These are phyloP conservation scores for Ia io DNA, from an alignment of 2,113 vertebrate species.

Conservation along the genomic window DNA sequence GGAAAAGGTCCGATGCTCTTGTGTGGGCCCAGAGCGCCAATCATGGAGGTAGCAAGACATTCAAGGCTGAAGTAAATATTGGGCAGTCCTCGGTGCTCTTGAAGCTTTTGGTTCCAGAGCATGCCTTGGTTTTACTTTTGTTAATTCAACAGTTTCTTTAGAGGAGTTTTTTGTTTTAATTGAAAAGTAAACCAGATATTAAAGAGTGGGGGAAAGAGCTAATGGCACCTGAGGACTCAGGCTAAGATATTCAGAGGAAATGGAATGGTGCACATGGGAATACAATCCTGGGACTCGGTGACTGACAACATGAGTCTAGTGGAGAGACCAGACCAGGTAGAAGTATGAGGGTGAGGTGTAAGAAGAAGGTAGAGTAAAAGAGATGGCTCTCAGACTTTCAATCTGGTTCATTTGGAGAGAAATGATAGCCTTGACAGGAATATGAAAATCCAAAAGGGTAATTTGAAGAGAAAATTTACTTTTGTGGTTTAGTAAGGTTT, in stretches of 20 bases:
- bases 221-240: neutral
- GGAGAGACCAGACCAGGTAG: neutral
- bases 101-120: neutral
- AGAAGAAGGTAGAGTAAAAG: neutral
- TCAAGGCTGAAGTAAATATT: neutral
- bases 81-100: neutral
- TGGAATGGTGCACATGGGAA: neutral
- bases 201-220: neutral
- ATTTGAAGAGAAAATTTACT: neutral
- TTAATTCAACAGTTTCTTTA: constrained; percentile 1
- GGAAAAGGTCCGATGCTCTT: neutral
- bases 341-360: neutral
- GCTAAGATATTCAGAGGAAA: neutral
- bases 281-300: neutral
- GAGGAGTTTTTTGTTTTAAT: neutral
- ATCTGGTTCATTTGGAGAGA: neutral
- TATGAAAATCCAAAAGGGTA: neutral
- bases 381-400: neutral
- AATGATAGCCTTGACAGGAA: neutral
- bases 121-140: neutral
- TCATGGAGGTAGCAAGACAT: neutral
- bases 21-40: neutral
- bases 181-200: neutral
- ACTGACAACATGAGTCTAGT: neutral
- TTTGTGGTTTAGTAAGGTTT: neutral